A percentile compares a stretch with the other conserved stretches of the same genome.
phyloP scores from a whole-genome alignment of 2,113 vertebrate genomes.

The Lontra canadensis region DNA sequence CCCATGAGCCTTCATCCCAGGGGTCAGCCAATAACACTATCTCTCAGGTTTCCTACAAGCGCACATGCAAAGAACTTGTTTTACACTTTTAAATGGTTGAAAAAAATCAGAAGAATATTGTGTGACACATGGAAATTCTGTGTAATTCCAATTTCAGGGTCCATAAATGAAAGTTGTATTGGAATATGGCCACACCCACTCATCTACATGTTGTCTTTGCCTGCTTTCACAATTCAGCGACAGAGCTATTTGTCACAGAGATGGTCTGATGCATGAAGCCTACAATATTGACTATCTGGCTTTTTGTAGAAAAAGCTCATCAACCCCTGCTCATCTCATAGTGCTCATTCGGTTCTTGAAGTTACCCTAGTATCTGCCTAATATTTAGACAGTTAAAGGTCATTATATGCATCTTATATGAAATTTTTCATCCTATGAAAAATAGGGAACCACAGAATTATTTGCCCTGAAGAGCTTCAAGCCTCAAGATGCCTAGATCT shows the following conservation, averaged over 20 bases:
- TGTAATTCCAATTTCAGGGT: not conserved
- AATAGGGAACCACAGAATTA: not conserved
- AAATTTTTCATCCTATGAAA: constrained; percentile 19
- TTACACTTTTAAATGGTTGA: not conserved
- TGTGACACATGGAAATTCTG: not conserved
- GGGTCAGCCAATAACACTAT: not conserved
- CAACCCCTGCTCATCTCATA: not conserved
- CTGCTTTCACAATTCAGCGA: too few species aligned
- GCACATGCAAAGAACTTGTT: not conserved
- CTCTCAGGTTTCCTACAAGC: fast-evolving
- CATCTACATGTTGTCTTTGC: fast-evolving
- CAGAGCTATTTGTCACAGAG: not conserved
- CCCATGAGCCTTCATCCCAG: not conserved
- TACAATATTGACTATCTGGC: not conserved
- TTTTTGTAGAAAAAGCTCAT: not conserved
- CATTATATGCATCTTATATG: not conserved
- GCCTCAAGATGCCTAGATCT: not conserved
- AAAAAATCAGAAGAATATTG: constrained; percentile 16
- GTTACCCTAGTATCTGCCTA: not conserved
- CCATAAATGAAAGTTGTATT: not conserved
- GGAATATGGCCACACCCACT: not conserved
- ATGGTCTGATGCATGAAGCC: not conserved
- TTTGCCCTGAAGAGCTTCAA: not conserved
- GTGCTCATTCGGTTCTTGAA: not conserved
- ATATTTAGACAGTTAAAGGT: constrained; percentile 49